Base-by-base conservation (phyloP, 2,113 vertebrate genomes). In the Gulo gulo region DNA sequence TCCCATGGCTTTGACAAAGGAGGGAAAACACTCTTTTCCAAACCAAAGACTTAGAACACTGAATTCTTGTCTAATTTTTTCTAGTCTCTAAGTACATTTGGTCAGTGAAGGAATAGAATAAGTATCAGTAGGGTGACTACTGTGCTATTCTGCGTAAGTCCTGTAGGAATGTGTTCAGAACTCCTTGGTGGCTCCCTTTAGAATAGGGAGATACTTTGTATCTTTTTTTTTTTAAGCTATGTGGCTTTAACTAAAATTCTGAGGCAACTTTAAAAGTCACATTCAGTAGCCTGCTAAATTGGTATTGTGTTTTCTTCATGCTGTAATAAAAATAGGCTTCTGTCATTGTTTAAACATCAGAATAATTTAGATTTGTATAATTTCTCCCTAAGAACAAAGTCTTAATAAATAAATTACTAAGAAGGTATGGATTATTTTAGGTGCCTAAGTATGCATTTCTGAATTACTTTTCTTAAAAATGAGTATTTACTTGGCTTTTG, bases 41-140 rank as follows among this genome's bases (percentile, higher is more conserved):
- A 91, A 52, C 42, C 42, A 92, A 79, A 82, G 59, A 88, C 29
- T 63, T 42, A 88, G 5, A 86, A 55, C 59, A 78, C 39, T 91
- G 91, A 94, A 94, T 95, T 91, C 80, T 94, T 95, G 20, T 74
- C 39, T 74, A 34, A 82, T 87, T 97, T 59, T 86, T 50, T 86
- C 47, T 86, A 92, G 59, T 69, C 69, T 95, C 52, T 89, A 59
- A 63, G 42, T 73, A 87, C 4, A 61, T 82, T 36, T 23, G 45
- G 18, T 47, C 47, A 82, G 81, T 91, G 71, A 93, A 82, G 16
- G 39, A 74, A 81, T 36, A 34, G 39, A 74, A 15, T 95, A 50
- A 74, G 10, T 86, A 42, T 86, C 20, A 82, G 2, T 80, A 91
- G 3, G 6, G 2, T 82, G 45, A 74, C 55, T 93, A 36, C 55